A percentile compares a stretch with the other conserved stretches of the same genome.
Evolutionary conservation across 1,140 invertebrate genomes (phyloP).

Genomic region (Battus philenor): DNA sequence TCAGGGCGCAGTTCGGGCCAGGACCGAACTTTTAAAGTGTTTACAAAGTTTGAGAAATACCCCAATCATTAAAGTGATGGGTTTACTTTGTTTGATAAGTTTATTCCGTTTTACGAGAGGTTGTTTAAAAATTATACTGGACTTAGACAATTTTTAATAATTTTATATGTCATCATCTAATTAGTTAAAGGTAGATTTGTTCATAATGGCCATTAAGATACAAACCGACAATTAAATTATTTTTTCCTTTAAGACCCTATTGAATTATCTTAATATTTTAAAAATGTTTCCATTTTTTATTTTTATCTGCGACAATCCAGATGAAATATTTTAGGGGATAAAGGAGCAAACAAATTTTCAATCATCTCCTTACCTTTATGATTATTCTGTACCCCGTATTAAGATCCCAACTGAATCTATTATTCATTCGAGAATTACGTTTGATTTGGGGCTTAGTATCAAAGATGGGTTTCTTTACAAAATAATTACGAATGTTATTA

Average conservation of each 20-base stretch:
- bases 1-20: constrained; percentile 45
- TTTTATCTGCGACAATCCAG: no score
- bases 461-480: no score
- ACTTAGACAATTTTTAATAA: no score
- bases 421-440: constrained; percentile 16
- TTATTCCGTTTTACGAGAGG: constrained; percentile 26
- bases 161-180: no score
- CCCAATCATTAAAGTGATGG: constrained; percentile 62
- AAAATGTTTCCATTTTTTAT: no score
- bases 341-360: constrained; percentile 26
- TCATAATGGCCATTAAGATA: no score
- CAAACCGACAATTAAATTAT: no score
- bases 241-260: no score
- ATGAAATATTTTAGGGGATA: constrained; percentile 30
- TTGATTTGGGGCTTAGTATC: constrained; percentile 7
- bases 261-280: no score
- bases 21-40: constrained; percentile 63
- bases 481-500: no score
- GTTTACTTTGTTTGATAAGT: constrained; percentile 39
- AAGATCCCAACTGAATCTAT: constrained; percentile 13
- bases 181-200: no score
- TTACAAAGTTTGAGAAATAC: constrained; percentile 61
- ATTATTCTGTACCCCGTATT: constrained; percentile 19
- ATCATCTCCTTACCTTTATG: constrained; percentile 23
- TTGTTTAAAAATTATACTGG: constrained; percentile 11